These are phyloP conservation scores for Drosophila dives DNA, from an alignment of 2,888 invertebrate species.

Conservation along the genomic window DNA sequence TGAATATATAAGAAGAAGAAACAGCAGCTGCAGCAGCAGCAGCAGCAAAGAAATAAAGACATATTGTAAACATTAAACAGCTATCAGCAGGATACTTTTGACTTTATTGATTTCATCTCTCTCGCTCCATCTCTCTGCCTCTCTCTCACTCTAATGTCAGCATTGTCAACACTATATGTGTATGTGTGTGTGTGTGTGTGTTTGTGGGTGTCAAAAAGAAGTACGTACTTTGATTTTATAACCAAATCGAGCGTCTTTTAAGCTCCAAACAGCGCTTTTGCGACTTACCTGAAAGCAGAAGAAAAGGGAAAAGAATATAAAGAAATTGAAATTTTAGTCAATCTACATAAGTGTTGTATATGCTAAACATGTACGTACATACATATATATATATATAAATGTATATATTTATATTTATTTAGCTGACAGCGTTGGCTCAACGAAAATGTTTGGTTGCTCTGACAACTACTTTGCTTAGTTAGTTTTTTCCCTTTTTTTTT, in stretches of 20 bases:
- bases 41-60: slow-evolving; percentile 69
- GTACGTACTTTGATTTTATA: slow-evolving; percentile 79
- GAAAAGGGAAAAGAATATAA: slow-evolving; percentile 37
- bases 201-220: slow-evolving; percentile 61
- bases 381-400: slow-evolving; percentile 14
- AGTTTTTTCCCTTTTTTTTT: slow-evolving; percentile 10
- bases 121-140: slow-evolving; percentile 5
- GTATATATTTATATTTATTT: slow-evolving; percentile 64
- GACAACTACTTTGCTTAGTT: slow-evolving; percentile 65
- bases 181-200: slow-evolving; percentile 9
- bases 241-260: slow-evolving; percentile 58
- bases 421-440: slow-evolving; percentile 58
- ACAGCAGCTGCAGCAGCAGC: not conserved
- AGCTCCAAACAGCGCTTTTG: slow-evolving; percentile 32
- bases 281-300: slow-evolving; percentile 67
- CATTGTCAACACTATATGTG: slow-evolving; percentile 35
- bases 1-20: not conserved
- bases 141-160: slow-evolving; percentile 37
- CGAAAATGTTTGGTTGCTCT: slow-evolving; percentile 63
- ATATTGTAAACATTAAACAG: slow-evolving; percentile 81
- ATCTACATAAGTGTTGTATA: slow-evolving; percentile 48
- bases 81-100: slow-evolving; percentile 78
- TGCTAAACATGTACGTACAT: slow-evolving; percentile 11
- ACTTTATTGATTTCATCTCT: slow-evolving; percentile 77
- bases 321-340: slow-evolving; percentile 75